phyloP scores from a whole-genome alignment of 2,888 invertebrate species.

The Eilema caniola region DNA sequence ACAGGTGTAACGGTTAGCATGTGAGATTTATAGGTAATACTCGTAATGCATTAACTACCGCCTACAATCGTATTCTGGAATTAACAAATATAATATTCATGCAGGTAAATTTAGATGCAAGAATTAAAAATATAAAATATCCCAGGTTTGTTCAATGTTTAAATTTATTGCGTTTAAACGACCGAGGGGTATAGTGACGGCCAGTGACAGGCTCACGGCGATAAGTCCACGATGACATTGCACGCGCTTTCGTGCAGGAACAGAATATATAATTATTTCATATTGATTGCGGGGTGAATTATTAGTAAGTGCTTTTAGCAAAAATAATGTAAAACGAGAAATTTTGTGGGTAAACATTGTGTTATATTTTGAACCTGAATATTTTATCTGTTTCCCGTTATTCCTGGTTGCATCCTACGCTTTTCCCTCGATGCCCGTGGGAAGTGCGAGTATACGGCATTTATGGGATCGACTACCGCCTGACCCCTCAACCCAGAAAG shows the following conservation, averaged over 20 bases:
- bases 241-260: conserved; percentile 64
- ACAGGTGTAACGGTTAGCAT: too few species aligned
- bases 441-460: too few species aligned
- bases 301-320: conserved; percentile 8
- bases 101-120: conserved; percentile 16
- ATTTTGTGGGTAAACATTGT: too few species aligned
- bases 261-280: conserved; percentile 52
- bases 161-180: conserved; percentile 49
- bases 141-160: conserved; percentile 40
- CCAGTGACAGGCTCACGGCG: conserved; percentile 68
- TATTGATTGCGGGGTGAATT: conserved; percentile 39
- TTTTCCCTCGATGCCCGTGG: too few species aligned
- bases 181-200: conserved; percentile 59
- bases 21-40: too few species aligned
- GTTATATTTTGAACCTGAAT: too few species aligned
- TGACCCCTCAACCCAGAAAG: background rate
- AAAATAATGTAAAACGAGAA: background rate
- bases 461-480: background rate
- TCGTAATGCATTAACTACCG: background rate
- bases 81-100: background rate
- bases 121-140: conserved; percentile 37
- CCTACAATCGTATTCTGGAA: background rate
- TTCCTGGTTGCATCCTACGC: too few species aligned
- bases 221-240: conserved; percentile 71
- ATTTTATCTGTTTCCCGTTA: too few species aligned